Percentiles rank a stretch among this genome's conserved stretches.
Conservation (phyloP, 2,888 invertebrate species). For the Harmothoe impar region DNA sequence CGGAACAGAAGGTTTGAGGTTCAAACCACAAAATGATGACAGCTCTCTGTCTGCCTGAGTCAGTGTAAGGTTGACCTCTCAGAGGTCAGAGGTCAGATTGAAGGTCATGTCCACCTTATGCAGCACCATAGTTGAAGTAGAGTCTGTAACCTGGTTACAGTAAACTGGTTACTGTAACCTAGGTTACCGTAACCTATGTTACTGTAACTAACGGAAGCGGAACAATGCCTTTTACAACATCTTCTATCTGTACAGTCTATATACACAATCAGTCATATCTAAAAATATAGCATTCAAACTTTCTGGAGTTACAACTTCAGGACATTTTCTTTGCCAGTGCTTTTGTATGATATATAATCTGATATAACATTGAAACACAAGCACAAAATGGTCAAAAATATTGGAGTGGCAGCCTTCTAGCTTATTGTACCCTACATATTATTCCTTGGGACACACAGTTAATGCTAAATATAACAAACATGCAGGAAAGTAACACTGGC, state of each 20-base stretch:
- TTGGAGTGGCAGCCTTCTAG: background rate
- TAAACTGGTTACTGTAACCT: too few relatives aligned
- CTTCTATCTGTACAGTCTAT: background rate
- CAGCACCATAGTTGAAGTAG: conserved; percentile 26
- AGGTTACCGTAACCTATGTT: background rate
- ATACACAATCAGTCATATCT: background rate
- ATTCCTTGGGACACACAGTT: too few relatives aligned
- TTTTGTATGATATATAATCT: too few relatives aligned
- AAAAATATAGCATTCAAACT: background rate
- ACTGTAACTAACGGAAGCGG: background rate
- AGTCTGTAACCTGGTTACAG: background rate
- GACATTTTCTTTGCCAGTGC: too few relatives aligned
- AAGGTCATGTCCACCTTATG: conserved; percentile 5
- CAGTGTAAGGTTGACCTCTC: background rate
- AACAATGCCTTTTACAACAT: background rate
- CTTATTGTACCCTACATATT: too few relatives aligned
- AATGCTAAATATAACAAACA: too few relatives aligned
- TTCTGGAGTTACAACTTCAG: background rate
- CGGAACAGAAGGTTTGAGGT: background rate
- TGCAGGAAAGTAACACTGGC: too few relatives aligned
- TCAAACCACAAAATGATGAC: background rate
- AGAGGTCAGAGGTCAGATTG: conserved; percentile 5
- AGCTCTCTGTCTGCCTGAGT: background rate
- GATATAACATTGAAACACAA: background rate
- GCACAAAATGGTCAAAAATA: background rate